These are phyloP conservation scores for Channa striata DNA, from an alignment of 2,797 vertebrate species.

Conservation along the genomic window DNA sequence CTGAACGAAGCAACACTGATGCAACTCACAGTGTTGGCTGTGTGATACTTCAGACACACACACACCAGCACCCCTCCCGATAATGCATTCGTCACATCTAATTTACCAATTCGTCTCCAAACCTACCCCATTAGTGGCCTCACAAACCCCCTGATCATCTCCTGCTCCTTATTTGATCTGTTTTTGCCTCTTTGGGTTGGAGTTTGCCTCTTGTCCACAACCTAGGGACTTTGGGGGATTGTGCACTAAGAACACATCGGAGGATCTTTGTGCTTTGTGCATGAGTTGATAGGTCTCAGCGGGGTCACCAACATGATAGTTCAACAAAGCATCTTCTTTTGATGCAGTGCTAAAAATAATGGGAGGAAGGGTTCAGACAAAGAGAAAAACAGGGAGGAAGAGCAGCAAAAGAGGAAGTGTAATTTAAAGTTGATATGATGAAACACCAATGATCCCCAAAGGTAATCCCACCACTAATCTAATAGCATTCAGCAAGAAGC, in stretches of 20 bases:
- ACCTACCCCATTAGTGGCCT: conserved; percentile 47
- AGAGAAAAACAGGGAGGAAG: not conserved
- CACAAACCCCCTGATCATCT: not conserved
- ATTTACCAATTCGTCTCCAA: conserved; percentile 63
- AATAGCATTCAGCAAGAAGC: conserved; percentile 37
- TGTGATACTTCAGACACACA: not conserved
- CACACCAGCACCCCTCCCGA: conserved; percentile 50
- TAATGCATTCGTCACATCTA: conserved; percentile 66
- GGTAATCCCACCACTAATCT: conserved; percentile 39
- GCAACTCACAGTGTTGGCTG: conserved; percentile 53
- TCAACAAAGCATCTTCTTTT: conserved; percentile 41
- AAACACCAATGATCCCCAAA: conserved; percentile 32
- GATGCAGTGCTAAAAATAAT: conserved; percentile 9
- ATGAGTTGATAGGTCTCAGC: conserved; percentile 44
- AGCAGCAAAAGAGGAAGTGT: conserved; percentile 20
- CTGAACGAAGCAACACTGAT: conserved; percentile 62
- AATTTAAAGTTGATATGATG: conserved; percentile 49
- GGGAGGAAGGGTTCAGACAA: not conserved
- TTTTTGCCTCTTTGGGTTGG: conserved; percentile 51
- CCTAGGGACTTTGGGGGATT: conserved; percentile 39
- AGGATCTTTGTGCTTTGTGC: conserved; percentile 20
- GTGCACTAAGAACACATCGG: conserved; percentile 3
- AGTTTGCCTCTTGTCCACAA: conserved; percentile 48
- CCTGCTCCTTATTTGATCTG: conserved; percentile 36
- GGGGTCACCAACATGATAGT: conserved; percentile 34